Evolutionary conservation across 2,888 invertebrate genomes (phyloP), one percentile per base, ranked within the genome.

Genomic region (Clitarchus hookeri): DNA sequence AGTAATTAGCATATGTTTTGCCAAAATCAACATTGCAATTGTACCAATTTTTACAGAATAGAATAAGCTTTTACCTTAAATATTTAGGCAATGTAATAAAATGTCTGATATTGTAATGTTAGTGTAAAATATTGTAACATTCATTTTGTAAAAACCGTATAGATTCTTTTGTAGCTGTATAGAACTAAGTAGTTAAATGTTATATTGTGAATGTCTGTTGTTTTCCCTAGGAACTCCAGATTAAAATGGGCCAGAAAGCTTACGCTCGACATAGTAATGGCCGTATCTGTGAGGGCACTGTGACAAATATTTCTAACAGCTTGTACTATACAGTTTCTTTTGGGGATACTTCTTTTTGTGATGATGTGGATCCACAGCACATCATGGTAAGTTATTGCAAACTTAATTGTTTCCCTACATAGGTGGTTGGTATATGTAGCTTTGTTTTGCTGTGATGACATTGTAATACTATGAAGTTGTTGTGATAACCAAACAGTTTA

Each of bases 261-360:
- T 94, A 94, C 92, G 95, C 94, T 0, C 94, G 93, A 88, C 94
- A 95, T 90, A 92, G 92, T 86, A 94, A 94, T 88, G 92, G 91
- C 4, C 92, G 94, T 82, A 95, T 93, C 90, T 94, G 95, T 89
- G 91, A 92, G 87, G 94, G 93, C 23, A 92, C 91, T 87, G 92
- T 95, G 13, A 89, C 91, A 2, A 91, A 92, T 19, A 92, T 93
- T 19, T 90, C 91, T 25, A 90, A 91, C 36, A 92, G 92, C 86
- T 90, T 92, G 9, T 93, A 93, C 89, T 94, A 93, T 89, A 93
- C 93, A 88, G 94, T 95, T 6, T 93, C 94, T 87, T 95, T 95
- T 90, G 92, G 92, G n/a, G 94, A 94, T 89, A 92, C 92, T 78
- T 94, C 94, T 27, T 93, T 93, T 89, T 94, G 94, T 88, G 93